These are phyloP conservation scores for Lampris incognitus DNA, from an alignment of 2,113 vertebrate species.

Conservation along the genomic window DNA sequence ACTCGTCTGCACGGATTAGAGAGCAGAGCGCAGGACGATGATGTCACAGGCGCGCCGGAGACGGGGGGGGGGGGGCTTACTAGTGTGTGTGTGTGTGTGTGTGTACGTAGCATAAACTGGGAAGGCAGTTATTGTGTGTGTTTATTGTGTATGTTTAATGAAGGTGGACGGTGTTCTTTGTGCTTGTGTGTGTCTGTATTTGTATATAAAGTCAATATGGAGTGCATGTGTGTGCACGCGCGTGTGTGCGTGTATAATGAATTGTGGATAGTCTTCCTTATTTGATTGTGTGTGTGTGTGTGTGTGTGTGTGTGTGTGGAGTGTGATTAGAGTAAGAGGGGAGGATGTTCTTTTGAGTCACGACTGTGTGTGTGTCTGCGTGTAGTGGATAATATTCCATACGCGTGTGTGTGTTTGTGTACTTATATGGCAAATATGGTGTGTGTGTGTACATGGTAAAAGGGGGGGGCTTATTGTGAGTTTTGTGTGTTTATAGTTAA, in stretches of 20 bases:
- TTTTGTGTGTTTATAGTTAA: too few relatives aligned
- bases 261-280: not conserved
- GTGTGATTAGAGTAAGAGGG: not conserved
- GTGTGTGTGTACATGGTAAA: too few relatives aligned
- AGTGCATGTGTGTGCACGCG: conserved; percentile 2
- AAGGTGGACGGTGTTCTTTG: too few relatives aligned
- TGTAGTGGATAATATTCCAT: too few relatives aligned
- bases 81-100: not conserved
- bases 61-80: conserved; percentile 20
- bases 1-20: conserved; percentile 64
- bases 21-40: conserved; percentile 40
- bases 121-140: too few relatives aligned
- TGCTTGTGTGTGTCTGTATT: too few relatives aligned
- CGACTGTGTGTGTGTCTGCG: too few relatives aligned
- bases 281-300: conserved; percentile 12
- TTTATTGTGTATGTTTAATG: too few relatives aligned
- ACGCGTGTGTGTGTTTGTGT: conserved; percentile 4
- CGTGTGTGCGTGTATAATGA: not conserved
- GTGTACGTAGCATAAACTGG: too few relatives aligned
- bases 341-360: too few relatives aligned
- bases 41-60: conserved; percentile 57
- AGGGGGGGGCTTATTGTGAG: too few relatives aligned
- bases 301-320: conserved; percentile 24
- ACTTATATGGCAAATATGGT: not conserved
- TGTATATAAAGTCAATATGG: not conserved